Evolutionary conservation across 2,888 invertebrate species (phyloP), one percentile per base, ranked within the genome.

Genomic region (Teleogryllus oceanicus): DNA sequence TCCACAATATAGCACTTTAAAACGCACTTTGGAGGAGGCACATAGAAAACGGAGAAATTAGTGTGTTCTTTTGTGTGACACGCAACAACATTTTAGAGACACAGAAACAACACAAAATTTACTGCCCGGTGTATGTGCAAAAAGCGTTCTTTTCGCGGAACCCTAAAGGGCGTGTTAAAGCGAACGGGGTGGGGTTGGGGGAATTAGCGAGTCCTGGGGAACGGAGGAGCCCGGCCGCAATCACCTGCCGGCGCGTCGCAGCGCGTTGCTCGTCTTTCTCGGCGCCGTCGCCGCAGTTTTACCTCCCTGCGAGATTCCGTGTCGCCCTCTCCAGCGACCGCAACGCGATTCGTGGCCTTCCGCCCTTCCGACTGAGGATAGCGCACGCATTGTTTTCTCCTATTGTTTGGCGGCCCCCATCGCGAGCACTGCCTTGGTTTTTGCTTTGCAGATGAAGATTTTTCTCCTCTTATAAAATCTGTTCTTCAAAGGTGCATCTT

Each of bases 1-100:
- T 62, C n/a, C 62, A 62, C 62, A 62, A 62, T 62, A 62, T 62
- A 62, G n/a, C 62, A 62, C 62, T 62, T 62, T 62, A 62, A 62
- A 62, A 62, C 62, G n/a, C 62, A 62, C 62, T 62, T 62, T 62
- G 16, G n/a, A 37, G 37, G 4, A 62, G 62, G 5, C 62, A 12
- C 62, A 62, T n/a, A 62, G 16, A 62, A n/a, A 62, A 62, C n/a
- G 62, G n/a, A 62, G 62, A 62, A 62, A 62, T 62, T 62, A 62
- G 62, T 62, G 13, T 62, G 62, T 62, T 62, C 37, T 62, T 62
- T 62, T 62, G 62, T 62, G 62, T 62, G n/a, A 62, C 62, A 18
- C 13, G 62, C n/a, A 62, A 62, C 62, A 62, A 62, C 62, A 62
- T 62, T 62, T 62, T 62, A 62, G 62, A 62, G 62, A 62, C 62